Evolutionary conservation across 2,113 vertebrate species (phyloP).

Genomic region (Archilochus colubris): DNA sequence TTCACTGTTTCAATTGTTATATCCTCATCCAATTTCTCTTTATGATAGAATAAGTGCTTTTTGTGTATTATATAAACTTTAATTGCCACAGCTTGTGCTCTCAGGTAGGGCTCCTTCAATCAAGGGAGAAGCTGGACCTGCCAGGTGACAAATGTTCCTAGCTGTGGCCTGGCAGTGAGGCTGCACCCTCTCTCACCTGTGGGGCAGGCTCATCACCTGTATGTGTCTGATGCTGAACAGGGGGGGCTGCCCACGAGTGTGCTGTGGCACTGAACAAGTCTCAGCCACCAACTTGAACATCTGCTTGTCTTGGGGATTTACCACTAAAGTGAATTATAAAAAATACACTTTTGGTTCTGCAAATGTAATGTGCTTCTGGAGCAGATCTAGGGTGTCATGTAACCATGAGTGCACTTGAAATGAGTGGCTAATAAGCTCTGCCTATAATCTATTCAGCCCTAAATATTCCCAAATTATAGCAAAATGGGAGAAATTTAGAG

Average conservation of each 20-base stretch:
- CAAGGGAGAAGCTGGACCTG: background rate
- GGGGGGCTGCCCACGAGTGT: accelerated
- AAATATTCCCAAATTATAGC: background rate
- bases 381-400: background rate
- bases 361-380: background rate
- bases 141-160: background rate
- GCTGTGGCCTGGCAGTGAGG: background rate
- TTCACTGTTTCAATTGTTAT: background rate
- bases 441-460: background rate
- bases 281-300: background rate
- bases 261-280: background rate
- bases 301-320: background rate
- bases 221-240: background rate
- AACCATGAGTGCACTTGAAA: background rate
- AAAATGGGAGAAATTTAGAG: background rate
- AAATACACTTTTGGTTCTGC: background rate
- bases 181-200: background rate
- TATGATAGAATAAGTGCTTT: background rate
- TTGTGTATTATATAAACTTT: background rate
- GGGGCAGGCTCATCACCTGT: background rate
- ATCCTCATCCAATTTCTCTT: background rate
- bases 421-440: background rate
- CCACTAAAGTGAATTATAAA: background rate
- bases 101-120: background rate
- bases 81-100: background rate